Base-by-base conservation (phyloP, 2,797 vertebrate genomes). In the Gambelia wislizenii region DNA sequence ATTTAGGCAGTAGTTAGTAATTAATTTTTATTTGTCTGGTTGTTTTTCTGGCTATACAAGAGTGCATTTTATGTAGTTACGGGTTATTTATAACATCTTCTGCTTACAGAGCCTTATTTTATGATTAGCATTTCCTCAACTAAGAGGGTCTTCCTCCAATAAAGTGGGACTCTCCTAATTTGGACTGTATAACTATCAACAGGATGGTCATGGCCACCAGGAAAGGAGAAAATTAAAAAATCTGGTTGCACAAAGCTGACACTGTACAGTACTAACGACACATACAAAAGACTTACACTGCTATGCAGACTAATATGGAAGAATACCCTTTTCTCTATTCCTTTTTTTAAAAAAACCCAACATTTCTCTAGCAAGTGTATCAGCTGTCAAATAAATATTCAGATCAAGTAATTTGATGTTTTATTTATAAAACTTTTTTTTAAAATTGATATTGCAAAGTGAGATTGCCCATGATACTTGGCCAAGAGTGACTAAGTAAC, bases 301-400 rank as follows among this genome's bases (percentile, higher is more conserved):
- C 18, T 54, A 70, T 20, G 0, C 1, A 52, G 49, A 86, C 0
- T 47, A 36, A 0, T 12, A 56, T 22, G 4, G 30, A 39, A 4
- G 33, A 13, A 3, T 18, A 39, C 30, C n/a, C 36, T 36, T 1
- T 7, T 56, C 9, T 25, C 42, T 52, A 89, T 56, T 56, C 76
- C 2, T 10, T 42, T 1, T 20, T 33, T 61, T 27, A 67, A 39
- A 33, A n/a, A n/a, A n/a, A n/a, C n/a, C n/a, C 7, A 69, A 33
- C 8, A 70, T 74, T 89, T 94, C 72, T 67, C 67, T 10, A 52
- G 72, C 12, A 89, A 72, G 13, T 87, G 49, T 25, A 78, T 30
- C 13, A 76, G 49, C 49, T 69, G 9, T 59, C 82, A 27, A 84
- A 90, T 5, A 44, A 84, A 92, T 10, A 6, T 36, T 54, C 78